phyloP scores from a whole-genome alignment of 2,888 invertebrate species.

The Sthenelais limicola region DNA sequence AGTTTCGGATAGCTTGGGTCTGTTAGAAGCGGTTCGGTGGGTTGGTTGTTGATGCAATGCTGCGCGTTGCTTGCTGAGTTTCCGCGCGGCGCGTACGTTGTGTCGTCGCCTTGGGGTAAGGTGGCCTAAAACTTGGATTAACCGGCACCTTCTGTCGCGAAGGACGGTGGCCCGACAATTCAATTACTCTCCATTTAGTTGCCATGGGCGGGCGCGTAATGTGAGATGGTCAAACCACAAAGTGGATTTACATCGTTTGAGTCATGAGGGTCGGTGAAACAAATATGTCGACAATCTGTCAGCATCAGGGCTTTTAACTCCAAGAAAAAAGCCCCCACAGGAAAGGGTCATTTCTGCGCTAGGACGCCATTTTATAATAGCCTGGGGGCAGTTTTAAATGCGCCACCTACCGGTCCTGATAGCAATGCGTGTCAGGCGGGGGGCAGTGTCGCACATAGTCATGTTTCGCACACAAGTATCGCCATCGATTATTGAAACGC shows the following conservation, averaged over 20 bases:
- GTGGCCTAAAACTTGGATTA: not conserved
- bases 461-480: too few species aligned
- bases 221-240: constrained; percentile 2
- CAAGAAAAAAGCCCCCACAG: too few species aligned
- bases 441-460: too few species aligned
- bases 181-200: constrained; percentile 29
- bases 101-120: not conserved
- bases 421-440: too few species aligned
- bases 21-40: not conserved
- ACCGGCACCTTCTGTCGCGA: constrained; percentile 7
- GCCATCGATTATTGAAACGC: too few species aligned
- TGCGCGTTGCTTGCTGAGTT: not conserved
- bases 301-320: too few species aligned
- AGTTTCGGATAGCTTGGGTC: not conserved
- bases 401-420: too few species aligned
- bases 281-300: too few species aligned
- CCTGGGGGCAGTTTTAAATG: too few species aligned
- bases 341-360: too few species aligned
- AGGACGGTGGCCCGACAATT: constrained; percentile 13
- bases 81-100: not conserved
- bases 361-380: too few species aligned
- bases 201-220: constrained; percentile 5
- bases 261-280: too few species aligned
- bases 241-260: constrained; percentile 11
- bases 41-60: not conserved